Conservation (phyloP, 1,140 invertebrate genomes). For the Cheumatopsyche charites region DNA sequence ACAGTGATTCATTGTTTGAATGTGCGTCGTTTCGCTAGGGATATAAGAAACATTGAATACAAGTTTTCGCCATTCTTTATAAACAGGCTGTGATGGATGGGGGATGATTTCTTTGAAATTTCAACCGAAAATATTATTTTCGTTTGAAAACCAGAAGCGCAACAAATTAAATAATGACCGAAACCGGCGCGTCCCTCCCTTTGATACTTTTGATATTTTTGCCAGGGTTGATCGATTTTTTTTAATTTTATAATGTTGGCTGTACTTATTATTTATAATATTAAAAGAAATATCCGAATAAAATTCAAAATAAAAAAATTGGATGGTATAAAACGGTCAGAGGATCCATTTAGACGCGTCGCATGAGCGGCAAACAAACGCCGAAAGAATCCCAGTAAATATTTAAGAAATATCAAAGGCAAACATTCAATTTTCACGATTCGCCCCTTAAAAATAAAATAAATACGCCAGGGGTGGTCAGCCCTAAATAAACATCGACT, state of each 20-base stretch:
- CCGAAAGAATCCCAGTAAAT: slow-evolving; percentile 15
- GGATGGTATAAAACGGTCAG: no score
- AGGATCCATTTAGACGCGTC: no score
- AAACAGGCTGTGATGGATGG: slow-evolving; percentile 5
- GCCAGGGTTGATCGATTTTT: slow-evolving; percentile 14
- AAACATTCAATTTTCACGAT: slow-evolving; percentile 40
- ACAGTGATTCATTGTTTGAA: no score
- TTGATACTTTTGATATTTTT: neutral
- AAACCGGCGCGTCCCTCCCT: slow-evolving; percentile 24
- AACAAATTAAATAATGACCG: slow-evolving; percentile 48
- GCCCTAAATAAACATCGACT: slow-evolving; percentile 44
- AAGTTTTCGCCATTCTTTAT: neutral
- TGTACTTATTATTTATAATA: no score
- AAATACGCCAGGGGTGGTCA: slow-evolving; percentile 42
- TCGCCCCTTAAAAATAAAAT: slow-evolving; percentile 41
- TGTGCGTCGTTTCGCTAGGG: no score
- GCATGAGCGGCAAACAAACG: neutral
- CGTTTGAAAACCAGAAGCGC: slow-evolving; percentile 45
- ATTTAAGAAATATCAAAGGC: slow-evolving; percentile 38
- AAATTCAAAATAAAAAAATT: neutral
- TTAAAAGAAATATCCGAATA: neutral
- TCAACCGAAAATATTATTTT: slow-evolving; percentile 42
- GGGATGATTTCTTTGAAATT: slow-evolving; percentile 5
- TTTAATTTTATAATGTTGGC: no score
- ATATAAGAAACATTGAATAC: no score